These are phyloP conservation scores for Pterobdella sp. DNA, from an alignment of 2,888 invertebrate species.

Conservation along the genomic window DNA sequence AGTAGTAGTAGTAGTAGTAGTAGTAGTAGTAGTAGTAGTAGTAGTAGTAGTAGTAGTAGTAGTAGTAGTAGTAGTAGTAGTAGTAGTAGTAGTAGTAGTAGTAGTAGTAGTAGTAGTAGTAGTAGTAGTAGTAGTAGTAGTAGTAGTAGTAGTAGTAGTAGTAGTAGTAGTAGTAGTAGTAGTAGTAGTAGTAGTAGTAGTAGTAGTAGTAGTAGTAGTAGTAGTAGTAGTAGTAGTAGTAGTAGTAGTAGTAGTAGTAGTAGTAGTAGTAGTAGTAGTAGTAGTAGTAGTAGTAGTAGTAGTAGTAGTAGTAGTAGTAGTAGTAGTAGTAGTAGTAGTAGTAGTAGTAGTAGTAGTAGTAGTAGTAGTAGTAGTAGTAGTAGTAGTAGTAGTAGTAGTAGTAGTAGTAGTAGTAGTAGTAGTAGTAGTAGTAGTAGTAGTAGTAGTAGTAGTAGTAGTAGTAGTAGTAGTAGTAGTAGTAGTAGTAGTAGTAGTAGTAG, in stretches of 20 bases:
- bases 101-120: slow-evolving; percentile 39
- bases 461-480: not conserved
- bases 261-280: slow-evolving; percentile 39
- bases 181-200: slow-evolving; percentile 21
- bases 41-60: slow-evolving; percentile 39
- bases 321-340: slow-evolving; percentile 21
- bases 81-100: slow-evolving; percentile 39
- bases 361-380: slow-evolving; percentile 22
- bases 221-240: slow-evolving; percentile 22
- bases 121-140: slow-evolving; percentile 39
- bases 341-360: slow-evolving; percentile 39
- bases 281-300: slow-evolving; percentile 22
- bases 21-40: slow-evolving; percentile 21
- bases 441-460: not conserved
- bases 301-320: slow-evolving; percentile 22
- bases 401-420: slow-evolving; percentile 21
- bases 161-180: slow-evolving; percentile 39
- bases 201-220: slow-evolving; percentile 39
- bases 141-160: slow-evolving; percentile 21
- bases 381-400: slow-evolving; percentile 22
- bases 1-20: slow-evolving; percentile 21
- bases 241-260: slow-evolving; percentile 21
- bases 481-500: not conserved
- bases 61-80: slow-evolving; percentile 39
- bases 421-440: slow-evolving; percentile 43